Evolutionary conservation across 1,140 invertebrate genomes (phyloP).

Genomic region (Physella acuta): DNA sequence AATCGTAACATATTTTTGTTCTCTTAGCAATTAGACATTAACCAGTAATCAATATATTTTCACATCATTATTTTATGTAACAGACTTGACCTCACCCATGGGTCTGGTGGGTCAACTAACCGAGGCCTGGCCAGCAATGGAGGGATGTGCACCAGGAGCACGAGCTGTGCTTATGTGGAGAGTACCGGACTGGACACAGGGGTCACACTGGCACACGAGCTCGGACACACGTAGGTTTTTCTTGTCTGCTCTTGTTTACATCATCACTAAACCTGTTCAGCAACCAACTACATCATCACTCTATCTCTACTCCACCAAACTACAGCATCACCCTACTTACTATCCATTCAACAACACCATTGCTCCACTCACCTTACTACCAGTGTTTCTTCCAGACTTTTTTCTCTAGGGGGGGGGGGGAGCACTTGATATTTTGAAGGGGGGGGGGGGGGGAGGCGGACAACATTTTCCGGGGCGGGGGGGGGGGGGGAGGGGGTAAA

Average conservation of each 20-base stretch:
- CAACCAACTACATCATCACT: no score
- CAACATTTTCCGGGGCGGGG: no score
- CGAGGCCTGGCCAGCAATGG: constrained; percentile 37
- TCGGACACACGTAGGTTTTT: constrained; percentile 41
- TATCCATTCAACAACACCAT: no score
- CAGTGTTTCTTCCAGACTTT: no score
- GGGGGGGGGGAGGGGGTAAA: no score
- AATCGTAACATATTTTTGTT: no score
- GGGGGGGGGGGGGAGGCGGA: no score
- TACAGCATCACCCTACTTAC: no score
- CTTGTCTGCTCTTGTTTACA: neutral
- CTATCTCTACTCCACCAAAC: no score
- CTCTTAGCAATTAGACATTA: neutral
- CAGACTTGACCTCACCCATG: constrained; percentile 32
- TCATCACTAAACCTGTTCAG: neutral
- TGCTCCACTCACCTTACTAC: no score
- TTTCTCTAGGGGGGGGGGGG: no score
- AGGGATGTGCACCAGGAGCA: constrained; percentile 38
- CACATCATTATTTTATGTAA: neutral
- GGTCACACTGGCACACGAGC: constrained; percentile 44
- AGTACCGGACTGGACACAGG: constrained; percentile 40
- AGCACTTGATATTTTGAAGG: no score
- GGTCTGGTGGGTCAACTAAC: constrained; percentile 17
- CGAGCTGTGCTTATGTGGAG: constrained; percentile 36
- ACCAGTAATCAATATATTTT: neutral